Conservation (phyloP, 2,797 vertebrate genomes). For the Tympanoctomys barrerae region DNA sequence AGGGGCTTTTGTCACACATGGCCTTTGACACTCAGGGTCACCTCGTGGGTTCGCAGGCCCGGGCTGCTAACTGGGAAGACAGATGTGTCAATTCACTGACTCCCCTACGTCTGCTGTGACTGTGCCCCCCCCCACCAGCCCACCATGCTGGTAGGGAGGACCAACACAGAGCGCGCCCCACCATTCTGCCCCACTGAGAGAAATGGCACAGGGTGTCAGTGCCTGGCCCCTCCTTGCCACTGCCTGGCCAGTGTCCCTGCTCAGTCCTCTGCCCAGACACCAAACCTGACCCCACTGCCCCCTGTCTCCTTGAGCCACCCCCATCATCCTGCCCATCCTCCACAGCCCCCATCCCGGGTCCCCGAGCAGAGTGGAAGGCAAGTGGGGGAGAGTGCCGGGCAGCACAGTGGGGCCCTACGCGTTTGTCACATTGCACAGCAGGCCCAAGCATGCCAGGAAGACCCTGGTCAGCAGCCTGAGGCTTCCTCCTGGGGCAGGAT, state of each 20-base stretch:
- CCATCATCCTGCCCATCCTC: too few relatives aligned
- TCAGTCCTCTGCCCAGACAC: neutral
- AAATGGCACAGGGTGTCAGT: neutral
- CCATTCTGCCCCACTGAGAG: neutral
- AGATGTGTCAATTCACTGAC: too few relatives aligned
- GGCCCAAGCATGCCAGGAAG: neutral
- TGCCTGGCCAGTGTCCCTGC: too few relatives aligned
- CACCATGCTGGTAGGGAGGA: neutral
- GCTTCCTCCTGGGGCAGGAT: neutral
- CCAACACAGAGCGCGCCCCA: neutral
- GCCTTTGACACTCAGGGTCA: neutral
- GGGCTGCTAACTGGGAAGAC: neutral
- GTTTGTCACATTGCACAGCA: too few relatives aligned
- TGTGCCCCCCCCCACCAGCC: neutral
- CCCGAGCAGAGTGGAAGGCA: neutral
- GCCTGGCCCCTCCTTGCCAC: neutral
- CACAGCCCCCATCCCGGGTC: too few relatives aligned
- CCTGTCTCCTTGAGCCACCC: neutral
- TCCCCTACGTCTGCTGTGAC: neutral
- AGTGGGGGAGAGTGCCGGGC: neutral
- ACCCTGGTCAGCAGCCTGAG: neutral
- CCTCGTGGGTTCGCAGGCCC: neutral
- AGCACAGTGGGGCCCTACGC: neutral
- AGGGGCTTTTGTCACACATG: neutral
- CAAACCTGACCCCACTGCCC: too few relatives aligned